A percentile compares a stretch with the other conserved stretches of the same genome.
These are phyloP conservation scores for Strigamia crassipes DNA, from an alignment of 2,888 invertebrate species.

Conservation along the genomic window DNA sequence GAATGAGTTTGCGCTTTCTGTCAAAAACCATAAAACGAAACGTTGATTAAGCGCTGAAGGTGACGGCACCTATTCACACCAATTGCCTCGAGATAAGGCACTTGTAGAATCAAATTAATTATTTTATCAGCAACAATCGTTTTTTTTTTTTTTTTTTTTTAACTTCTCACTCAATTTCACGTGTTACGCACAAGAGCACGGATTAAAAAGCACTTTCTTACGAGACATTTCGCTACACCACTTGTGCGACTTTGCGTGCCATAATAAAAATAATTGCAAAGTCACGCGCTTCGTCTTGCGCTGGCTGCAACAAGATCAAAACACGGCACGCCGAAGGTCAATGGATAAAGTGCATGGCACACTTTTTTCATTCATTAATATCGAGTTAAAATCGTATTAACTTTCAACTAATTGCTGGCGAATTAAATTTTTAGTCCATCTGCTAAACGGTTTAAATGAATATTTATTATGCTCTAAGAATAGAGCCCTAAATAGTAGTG, in stretches of 20 bases:
- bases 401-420: not conserved
- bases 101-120: too few species aligned
- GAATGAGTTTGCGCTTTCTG: not conserved
- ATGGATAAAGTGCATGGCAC: not conserved
- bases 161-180: not conserved
- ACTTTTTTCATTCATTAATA: not conserved
- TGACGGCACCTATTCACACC: not conserved
- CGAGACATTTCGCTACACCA: not conserved
- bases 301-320: not conserved
- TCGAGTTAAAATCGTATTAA: not conserved
- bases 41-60: not conserved
- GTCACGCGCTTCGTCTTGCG: slow-evolving; percentile 5
- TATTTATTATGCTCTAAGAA: not conserved
- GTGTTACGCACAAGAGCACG: not conserved
- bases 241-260: not conserved
- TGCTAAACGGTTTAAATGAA: not conserved
- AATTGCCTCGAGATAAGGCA: not conserved
- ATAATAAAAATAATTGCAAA: slow-evolving; percentile 8
- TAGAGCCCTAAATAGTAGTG: not conserved
- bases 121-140: too few species aligned
- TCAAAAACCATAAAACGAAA: not conserved
- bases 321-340: not conserved
- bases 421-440: not conserved
- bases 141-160: too few species aligned
- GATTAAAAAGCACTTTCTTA: not conserved